These are phyloP conservation scores for Platygyra sinensis DNA, from an alignment of 64 coral and sea anemone species.

Conservation along the genomic window DNA sequence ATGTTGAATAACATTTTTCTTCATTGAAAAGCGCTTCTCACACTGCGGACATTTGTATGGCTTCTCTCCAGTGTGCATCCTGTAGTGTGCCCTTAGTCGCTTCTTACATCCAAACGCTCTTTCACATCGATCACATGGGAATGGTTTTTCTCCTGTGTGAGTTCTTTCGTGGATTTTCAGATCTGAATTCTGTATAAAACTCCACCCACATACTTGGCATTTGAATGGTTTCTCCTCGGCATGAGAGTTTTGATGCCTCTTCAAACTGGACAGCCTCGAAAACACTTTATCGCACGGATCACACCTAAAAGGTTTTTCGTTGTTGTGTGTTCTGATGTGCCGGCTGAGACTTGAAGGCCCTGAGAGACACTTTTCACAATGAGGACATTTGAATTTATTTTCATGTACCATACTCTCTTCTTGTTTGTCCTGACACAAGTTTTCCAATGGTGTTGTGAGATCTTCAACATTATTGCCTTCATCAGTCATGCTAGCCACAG, in stretches of 20 bases:
- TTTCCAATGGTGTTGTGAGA: neutral
- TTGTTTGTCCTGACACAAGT: neutral
- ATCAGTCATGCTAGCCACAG: neutral
- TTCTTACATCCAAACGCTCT: conserved; percentile 34
- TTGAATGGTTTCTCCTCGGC: conserved; percentile 17
- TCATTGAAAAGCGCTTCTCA: conserved; percentile 37
- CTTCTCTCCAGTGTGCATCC: conserved; percentile 53
- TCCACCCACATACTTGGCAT: conserved; percentile 34
- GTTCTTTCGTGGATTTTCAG: conserved; percentile 46
- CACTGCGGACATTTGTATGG: conserved; percentile 47
- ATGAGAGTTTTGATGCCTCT: conserved; percentile 37
- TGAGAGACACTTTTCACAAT: conserved; percentile 21
- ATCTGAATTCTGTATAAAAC: conserved; percentile 30
- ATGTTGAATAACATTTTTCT: conserved; percentile 30
- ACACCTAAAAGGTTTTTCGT: conserved; percentile 40
- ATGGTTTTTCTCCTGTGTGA: conserved; percentile 59
- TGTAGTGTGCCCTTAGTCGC: conserved; percentile 13
- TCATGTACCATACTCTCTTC: neutral
- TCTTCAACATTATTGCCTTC: neutral
- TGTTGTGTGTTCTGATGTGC: conserved; percentile 20
- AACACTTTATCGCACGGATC: conserved; percentile 36
- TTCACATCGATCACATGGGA: conserved; percentile 22
- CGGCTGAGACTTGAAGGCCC: conserved; percentile 35
- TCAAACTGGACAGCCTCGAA: conserved; percentile 1
- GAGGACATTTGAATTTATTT: conserved; percentile 18